Conservation (phyloP, 2,113 vertebrate genomes). For the Gallinago jamesoni region DNA sequence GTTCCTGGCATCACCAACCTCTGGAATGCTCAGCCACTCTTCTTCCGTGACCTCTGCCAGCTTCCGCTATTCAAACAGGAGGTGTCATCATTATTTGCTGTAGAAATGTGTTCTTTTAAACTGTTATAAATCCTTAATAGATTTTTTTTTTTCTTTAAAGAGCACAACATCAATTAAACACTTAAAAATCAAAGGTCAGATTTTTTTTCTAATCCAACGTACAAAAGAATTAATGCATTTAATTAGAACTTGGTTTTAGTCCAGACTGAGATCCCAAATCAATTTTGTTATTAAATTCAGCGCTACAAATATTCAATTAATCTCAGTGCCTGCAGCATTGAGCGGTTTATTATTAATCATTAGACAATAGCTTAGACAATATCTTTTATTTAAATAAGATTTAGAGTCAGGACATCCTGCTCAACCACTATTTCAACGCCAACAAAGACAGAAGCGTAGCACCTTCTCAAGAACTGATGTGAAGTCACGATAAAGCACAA, state of each 20-base stretch:
- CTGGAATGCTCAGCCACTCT: conserved; percentile 98
- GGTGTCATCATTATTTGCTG: background rate
- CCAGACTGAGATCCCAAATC: background rate
- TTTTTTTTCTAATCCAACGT: background rate
- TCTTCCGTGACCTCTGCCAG: conserved; percentile 94
- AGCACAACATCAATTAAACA: background rate
- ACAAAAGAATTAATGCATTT: background rate
- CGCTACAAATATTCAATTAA: background rate
- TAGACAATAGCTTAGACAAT: background rate
- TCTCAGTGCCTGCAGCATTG: background rate
- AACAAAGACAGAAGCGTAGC: background rate
- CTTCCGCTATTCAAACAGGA: conserved; percentile 81
- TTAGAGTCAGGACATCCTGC: background rate
- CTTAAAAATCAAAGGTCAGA: background rate
- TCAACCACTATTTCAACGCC: background rate
- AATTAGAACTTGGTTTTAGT: background rate
- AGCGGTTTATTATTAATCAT: background rate
- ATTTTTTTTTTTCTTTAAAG: background rate
- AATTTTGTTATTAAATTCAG: background rate
- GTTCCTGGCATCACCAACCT: conserved; percentile 96
- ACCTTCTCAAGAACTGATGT: background rate
- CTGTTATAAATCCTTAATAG: background rate
- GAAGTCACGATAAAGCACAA: background rate
- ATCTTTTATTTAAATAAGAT: background rate
- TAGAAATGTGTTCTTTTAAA: background rate